Conservation (phyloP, 2,797 vertebrate species). For the Halcyon leucocephala region DNA sequence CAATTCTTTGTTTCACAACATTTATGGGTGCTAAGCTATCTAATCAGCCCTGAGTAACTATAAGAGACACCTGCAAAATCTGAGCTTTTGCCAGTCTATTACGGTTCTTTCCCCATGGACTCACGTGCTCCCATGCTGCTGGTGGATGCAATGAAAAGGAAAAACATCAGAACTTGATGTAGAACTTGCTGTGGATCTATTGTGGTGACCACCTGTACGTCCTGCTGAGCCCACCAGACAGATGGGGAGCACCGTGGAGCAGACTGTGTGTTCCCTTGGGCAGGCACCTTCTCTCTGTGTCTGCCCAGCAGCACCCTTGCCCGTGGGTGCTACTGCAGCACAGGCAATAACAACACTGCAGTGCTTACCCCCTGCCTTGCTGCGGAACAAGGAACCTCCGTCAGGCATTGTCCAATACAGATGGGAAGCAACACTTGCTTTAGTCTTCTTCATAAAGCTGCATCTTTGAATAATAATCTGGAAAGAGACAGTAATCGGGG, state of each 20-base stretch:
- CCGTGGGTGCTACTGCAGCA: neutral
- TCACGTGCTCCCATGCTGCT: neutral
- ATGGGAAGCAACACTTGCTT: neutral
- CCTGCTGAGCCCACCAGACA: neutral
- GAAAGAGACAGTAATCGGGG: neutral
- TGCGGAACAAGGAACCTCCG: neutral
- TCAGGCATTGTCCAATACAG: neutral
- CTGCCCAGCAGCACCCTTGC: neutral
- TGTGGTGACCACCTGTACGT: neutral
- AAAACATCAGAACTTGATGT: neutral
- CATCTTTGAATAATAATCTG: neutral
- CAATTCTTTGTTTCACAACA: constrained; percentile 26
- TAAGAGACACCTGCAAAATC: constrained; percentile 51
- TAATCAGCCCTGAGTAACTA: constrained; percentile 10
- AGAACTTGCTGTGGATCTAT: neutral
- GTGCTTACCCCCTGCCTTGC: neutral
- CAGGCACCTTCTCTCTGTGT: accelerated
- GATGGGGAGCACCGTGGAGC: neutral
- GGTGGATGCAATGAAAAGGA: neutral
- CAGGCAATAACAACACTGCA: neutral
- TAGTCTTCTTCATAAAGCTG: neutral
- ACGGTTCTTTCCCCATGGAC: neutral
- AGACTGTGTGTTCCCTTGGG: neutral
- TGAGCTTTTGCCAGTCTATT: constrained; percentile 27
- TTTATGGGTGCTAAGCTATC: neutral